A percentile compares a stretch with the other conserved stretches of the same genome.
Evolutionary conservation across 2,888 invertebrate genomes (phyloP).

Genomic region (Leptarthrus brevirostris): DNA sequence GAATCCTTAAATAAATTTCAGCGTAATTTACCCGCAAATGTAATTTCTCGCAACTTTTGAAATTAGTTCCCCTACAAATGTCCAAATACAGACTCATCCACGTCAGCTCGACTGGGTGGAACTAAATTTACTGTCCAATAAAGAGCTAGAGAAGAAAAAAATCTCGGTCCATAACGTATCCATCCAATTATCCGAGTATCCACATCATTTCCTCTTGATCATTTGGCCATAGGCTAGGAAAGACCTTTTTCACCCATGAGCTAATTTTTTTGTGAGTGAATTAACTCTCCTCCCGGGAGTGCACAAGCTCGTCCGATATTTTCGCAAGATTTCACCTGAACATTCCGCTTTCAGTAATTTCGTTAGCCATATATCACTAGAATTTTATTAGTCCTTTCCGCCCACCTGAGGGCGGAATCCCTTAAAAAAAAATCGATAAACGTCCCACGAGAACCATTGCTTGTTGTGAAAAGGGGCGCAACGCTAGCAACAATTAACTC

Average conservation of each 20-base stretch:
- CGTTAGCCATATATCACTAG: constrained; percentile 31
- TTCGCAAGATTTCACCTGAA: constrained; percentile 43
- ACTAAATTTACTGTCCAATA: constrained; percentile 34
- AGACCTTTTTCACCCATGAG: constrained; percentile 43
- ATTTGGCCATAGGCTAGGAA: constrained; percentile 39
- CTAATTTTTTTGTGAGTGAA: constrained; percentile 42
- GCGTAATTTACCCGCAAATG: not conserved
- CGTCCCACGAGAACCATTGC: not conserved
- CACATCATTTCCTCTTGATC: constrained; percentile 43
- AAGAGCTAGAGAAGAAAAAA: constrained; percentile 33
- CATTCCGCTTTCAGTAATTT: constrained; percentile 31
- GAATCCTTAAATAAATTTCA: no score
- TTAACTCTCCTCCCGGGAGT: constrained; percentile 18
- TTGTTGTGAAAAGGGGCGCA: not conserved
- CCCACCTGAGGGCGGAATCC: not conserved
- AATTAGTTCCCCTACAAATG: not conserved
- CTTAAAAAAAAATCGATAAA: constrained; percentile 15
- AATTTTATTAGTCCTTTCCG: constrained; percentile 33
- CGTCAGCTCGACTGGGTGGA: not conserved
- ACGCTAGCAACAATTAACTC: constrained; percentile 18
- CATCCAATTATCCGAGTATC: constrained; percentile 42
- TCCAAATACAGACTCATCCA: not conserved
- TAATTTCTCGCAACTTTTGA: not conserved
- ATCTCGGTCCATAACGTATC: constrained; percentile 34
- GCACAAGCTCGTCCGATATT: constrained; percentile 12